phyloP scores from a whole-genome alignment of 2,113 vertebrate genomes.

The Corynorhinus townsendii region DNA sequence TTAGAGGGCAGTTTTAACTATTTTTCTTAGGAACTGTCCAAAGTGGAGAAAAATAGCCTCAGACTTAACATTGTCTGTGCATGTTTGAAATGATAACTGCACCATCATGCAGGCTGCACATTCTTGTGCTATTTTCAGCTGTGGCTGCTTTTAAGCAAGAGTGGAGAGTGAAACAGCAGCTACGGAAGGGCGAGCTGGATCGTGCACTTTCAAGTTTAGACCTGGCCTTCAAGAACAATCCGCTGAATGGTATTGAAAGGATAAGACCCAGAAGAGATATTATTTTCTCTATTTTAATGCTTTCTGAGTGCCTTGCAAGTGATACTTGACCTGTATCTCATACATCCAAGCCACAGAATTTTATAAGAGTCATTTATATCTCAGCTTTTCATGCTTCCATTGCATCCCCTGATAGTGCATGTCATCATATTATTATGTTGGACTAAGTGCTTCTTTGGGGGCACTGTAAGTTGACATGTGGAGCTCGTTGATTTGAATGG shows the following conservation, averaged over 20 bases:
- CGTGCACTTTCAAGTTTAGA: slow-evolving; percentile 57
- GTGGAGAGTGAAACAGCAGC: background rate
- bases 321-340: slow-evolving; percentile 72
- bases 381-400: slow-evolving; percentile 29
- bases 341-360: slow-evolving; percentile 65
- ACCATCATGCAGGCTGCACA: background rate
- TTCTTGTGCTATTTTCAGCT: slow-evolving; percentile 63
- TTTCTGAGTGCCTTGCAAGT: slow-evolving; percentile 65
- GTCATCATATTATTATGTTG: slow-evolving; percentile 59
- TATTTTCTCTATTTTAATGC: slow-evolving; percentile 69
- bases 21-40: background rate
- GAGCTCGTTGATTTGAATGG: slow-evolving; percentile 33
- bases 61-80: background rate
- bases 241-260: slow-evolving; percentile 50
- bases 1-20: background rate
- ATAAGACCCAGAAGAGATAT: slow-evolving; percentile 61
- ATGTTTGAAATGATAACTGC: slow-evolving; percentile 29
- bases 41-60: background rate
- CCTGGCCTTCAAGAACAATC: slow-evolving; percentile 59
- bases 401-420: slow-evolving; percentile 29
- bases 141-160: slow-evolving; percentile 54
- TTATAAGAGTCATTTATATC: slow-evolving; percentile 63
- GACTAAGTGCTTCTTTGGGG: slow-evolving; percentile 62
- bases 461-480: slow-evolving; percentile 44
- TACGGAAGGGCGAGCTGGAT: slow-evolving; percentile 24